A percentile compares a stretch with the other conserved stretches of the same genome.
Conservation (phyloP, 2,797 vertebrate species). For the Triplophysa bombifrons region DNA sequence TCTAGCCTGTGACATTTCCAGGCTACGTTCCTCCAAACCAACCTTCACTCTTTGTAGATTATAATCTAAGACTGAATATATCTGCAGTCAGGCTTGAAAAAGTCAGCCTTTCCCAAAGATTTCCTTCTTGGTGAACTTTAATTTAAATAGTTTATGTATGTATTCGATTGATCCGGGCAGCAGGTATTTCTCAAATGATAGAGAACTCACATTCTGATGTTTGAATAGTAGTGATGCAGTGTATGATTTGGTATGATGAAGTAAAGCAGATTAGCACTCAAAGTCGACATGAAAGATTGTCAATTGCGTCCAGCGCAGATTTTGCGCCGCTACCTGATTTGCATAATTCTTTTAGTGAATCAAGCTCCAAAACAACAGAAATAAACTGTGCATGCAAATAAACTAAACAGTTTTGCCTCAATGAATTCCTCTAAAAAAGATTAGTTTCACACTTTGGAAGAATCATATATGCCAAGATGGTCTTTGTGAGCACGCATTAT, state of each 20-base stretch:
- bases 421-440: neutral
- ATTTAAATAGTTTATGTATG: neutral
- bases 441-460: neutral
- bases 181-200: neutral
- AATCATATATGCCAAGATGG: neutral
- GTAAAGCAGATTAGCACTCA: neutral
- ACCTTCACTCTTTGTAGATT: slow-evolving; percentile 11
- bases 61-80: neutral
- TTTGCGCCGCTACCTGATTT: neutral
- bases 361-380: neutral
- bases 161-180: neutral
- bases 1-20: slow-evolving; percentile 30
- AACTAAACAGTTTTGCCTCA: neutral
- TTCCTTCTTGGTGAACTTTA: neutral
- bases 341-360: neutral
- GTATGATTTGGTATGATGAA: neutral
- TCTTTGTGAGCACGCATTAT: too few species aligned
- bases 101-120: neutral
- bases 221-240: neutral
- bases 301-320: neutral
- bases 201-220: neutral
- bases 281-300: neutral
- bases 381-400: neutral
- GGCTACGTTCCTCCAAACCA: slow-evolving; percentile 10
- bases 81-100: neutral